Conservation (phyloP, 1,140 invertebrate species). For the Doryteuthis pealeii region DNA sequence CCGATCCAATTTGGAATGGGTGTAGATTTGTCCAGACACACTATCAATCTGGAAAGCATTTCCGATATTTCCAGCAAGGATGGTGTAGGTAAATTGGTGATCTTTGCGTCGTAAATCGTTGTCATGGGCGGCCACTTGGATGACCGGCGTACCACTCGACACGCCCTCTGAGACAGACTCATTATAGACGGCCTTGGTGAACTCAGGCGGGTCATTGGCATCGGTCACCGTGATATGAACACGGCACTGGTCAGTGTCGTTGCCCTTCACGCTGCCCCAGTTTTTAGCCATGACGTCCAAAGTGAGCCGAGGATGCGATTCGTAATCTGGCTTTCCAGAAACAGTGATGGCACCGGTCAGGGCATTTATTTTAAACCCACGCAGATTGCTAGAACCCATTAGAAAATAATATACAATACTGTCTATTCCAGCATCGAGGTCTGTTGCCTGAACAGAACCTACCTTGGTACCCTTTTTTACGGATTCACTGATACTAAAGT, state of each 20-base stretch:
- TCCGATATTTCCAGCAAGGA: conserved; percentile 79
- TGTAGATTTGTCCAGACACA: conserved; percentile 63
- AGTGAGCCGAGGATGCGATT: conserved; percentile 86
- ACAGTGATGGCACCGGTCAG: conserved; percentile 77
- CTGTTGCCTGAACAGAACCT: conserved; percentile 84
- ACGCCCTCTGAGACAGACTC: conserved; percentile 77
- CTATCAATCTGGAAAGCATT: conserved; percentile 88
- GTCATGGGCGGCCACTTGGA: conserved; percentile 82
- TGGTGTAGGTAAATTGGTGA: conserved; percentile 89
- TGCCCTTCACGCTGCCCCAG: conserved; percentile 84
- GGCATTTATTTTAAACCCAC: conserved; percentile 84
- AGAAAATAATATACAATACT: conserved; percentile 89
- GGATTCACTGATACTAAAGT: conserved; percentile 92
- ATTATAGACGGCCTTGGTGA: conserved; percentile 75
- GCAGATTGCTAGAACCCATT: conserved; percentile 88
- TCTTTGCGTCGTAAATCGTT: conserved; percentile 89
- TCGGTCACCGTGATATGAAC: conserved; percentile 91
- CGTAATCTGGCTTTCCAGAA: conserved; percentile 76
- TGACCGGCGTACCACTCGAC: conserved; percentile 71
- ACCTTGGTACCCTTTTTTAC: conserved; percentile 83
- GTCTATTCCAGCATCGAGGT: conserved; percentile 89
- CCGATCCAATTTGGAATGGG: conserved; percentile 69
- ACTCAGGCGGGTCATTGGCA: conserved; percentile 93
- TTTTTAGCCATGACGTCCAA: conserved; percentile 94
- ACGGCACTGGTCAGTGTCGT: conserved; percentile 93